These are phyloP conservation scores for Drosophila monieri DNA, from an alignment of 2,888 invertebrate species.

Conservation along the genomic window DNA sequence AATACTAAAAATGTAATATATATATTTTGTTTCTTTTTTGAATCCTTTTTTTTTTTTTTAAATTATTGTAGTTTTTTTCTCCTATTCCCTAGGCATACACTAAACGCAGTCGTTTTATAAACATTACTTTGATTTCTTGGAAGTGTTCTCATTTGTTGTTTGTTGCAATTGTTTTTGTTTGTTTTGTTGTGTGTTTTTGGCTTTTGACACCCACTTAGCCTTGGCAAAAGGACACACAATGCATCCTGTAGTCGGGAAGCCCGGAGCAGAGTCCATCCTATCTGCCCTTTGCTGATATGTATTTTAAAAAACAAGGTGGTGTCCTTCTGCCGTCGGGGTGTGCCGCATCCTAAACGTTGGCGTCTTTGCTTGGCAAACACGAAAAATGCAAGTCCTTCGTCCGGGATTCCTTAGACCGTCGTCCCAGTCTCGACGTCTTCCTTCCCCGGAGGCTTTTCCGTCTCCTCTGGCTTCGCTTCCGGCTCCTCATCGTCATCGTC, in stretches of 20 bases:
- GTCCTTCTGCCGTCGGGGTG: slow-evolving; percentile 6
- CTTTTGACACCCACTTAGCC: neutral
- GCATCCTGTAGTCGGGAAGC: slow-evolving; percentile 28
- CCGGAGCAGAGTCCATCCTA: slow-evolving; percentile 13
- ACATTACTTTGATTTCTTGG: slow-evolving; percentile 66
- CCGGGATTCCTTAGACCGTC: slow-evolving; percentile 15
- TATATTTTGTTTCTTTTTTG: neutral
- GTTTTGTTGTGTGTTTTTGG: neutral
- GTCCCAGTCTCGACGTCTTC: slow-evolving; percentile 13
- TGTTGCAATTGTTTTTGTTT: neutral
- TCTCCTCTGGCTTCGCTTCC: neutral
- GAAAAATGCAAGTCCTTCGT: slow-evolving; percentile 18
- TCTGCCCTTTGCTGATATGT: slow-evolving; percentile 34
- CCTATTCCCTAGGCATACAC: slow-evolving; percentile 36
- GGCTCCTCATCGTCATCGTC: neutral
- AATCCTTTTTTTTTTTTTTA: slow-evolving; percentile 1
- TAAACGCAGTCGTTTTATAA: slow-evolving; percentile 69
- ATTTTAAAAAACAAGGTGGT: slow-evolving; percentile 24
- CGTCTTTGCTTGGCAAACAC: slow-evolving; percentile 38
- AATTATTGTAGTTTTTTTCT: slow-evolving; percentile 36
- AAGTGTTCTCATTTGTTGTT: slow-evolving; percentile 56
- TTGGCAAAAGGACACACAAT: slow-evolving; percentile 9
- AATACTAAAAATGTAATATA: slow-evolving; percentile 56
- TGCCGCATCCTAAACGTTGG: neutral
- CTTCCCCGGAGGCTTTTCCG: neutral